Evolutionary conservation across 2,113 vertebrate species (phyloP).

Genomic region (Ellobius talpinus): DNA sequence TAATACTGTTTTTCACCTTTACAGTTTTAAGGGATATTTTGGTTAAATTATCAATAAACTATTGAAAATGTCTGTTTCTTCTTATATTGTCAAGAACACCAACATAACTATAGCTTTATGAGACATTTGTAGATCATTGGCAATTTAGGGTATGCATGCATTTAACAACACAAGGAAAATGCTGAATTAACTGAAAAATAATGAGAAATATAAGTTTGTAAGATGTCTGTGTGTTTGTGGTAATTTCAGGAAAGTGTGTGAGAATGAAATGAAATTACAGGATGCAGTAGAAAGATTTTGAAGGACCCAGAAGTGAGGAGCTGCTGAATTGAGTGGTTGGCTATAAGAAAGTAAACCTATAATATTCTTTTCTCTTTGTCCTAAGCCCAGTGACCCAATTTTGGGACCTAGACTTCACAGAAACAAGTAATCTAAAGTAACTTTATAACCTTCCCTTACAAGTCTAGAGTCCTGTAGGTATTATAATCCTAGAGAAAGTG

Average conservation of each 20-base stretch:
- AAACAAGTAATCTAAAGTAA: neutral
- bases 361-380: conserved; percentile 17
- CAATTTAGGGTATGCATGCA: neutral
- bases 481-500: neutral
- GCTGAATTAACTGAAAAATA: conserved; percentile 16
- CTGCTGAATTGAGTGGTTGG: neutral
- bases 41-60: neutral
- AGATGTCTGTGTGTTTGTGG: neutral
- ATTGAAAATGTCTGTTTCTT: neutral
- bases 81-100: neutral
- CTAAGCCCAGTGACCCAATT: neutral
- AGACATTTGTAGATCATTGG: neutral
- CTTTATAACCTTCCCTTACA: neutral
- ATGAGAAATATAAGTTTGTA: conserved; percentile 15
- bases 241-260: neutral
- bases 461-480: neutral
- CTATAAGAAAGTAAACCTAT: conserved; percentile 6
- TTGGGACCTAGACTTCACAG: neutral
- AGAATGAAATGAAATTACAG: conserved; percentile 38
- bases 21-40: neutral
- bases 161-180: conserved; percentile 1
- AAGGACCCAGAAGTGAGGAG: neutral
- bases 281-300: neutral
- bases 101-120: neutral
- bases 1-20: neutral